Base-by-base conservation (phyloP, 2,888 invertebrate genomes). In the Noctuana brunneofusca region DNA sequence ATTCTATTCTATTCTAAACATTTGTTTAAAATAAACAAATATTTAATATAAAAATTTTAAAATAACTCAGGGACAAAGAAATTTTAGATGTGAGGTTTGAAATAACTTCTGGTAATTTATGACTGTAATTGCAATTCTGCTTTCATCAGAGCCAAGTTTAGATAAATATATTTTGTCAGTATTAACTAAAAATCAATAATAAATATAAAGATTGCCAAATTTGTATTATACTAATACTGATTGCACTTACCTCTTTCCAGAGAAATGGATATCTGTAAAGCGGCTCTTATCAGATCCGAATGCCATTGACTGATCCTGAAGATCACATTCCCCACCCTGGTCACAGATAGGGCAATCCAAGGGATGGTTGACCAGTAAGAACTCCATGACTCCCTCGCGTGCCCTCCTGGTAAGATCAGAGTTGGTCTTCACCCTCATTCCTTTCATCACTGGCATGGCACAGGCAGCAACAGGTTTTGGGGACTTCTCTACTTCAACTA, bases 391-490 rank as follows among this genome's bases (percentile, higher is more conserved):
- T 72, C 99, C 92, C 72, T 94, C 94, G 11, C 94, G 89, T 0
- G 94, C 94, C 81, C 95, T 90, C 67, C 94, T 93, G 0, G 98
- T 98, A 89, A 99, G 93, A 72, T 98, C 97, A 0, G 99, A 99
- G 84, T 99, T 97, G 18, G 99, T 99, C 86, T 99, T 99, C 18
- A 99, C 95, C 70, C 96, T 94, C 99, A 97, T 98, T n/a, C 99
- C 99, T 87, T 99, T 99, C 99, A 99, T 98, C 0, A 99, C 99
- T 0, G 99, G 99, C 99, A 99, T 99, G 12, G 99, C 99, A 86
- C 99, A 99, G 0, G 99, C 98, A 8, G 99, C 99, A 0, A 98
- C 97, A 0, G 99, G 99, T 93, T 99, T 98, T 1, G 98, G 96
- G 46, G 98, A 97, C 83, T 97, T 99, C 83, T 99, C 99, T 11